These are phyloP conservation scores for Drosophila hamatofila DNA, from an alignment of 2,888 invertebrate species.

Conservation along the genomic window DNA sequence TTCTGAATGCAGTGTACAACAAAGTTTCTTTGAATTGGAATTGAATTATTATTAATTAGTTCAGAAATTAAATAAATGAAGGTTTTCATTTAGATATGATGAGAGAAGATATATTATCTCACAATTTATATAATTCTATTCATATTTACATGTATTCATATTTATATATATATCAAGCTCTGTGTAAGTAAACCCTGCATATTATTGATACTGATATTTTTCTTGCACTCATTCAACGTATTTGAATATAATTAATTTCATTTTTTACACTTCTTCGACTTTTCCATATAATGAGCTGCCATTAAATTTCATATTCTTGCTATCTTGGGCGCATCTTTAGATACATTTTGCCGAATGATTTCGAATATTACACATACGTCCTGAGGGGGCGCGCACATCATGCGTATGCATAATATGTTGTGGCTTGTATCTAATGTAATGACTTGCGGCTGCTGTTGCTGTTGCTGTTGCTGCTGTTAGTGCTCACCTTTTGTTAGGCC, in stretches of 20 bases:
- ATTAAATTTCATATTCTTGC: not conserved
- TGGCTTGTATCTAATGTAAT: conserved; percentile 17
- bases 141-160: not conserved
- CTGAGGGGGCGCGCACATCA: conserved; percentile 19
- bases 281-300: not conserved
- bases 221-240: not conserved
- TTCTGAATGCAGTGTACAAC: not conserved
- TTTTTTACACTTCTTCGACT: not conserved
- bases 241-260: no score
- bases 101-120: not conserved
- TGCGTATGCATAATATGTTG: conserved; percentile 53
- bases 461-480: conserved; percentile 5
- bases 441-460: not conserved
- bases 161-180: not conserved
- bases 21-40: no score
- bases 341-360: conserved; percentile 24
- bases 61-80: not conserved
- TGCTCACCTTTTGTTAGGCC: conserved; percentile 75
- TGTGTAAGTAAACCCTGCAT: not conserved
- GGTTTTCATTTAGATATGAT: not conserved
- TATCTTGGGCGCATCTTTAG: conserved; percentile 7
- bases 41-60: not conserved
- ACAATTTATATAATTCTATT: no score
- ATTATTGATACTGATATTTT: not conserved
- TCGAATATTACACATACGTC: conserved; percentile 47